Percentiles rank a stretch among this genome's conserved stretches.
phyloP scores from a whole-genome alignment of 1,140 invertebrate genomes.

The Limonius californicus region DNA sequence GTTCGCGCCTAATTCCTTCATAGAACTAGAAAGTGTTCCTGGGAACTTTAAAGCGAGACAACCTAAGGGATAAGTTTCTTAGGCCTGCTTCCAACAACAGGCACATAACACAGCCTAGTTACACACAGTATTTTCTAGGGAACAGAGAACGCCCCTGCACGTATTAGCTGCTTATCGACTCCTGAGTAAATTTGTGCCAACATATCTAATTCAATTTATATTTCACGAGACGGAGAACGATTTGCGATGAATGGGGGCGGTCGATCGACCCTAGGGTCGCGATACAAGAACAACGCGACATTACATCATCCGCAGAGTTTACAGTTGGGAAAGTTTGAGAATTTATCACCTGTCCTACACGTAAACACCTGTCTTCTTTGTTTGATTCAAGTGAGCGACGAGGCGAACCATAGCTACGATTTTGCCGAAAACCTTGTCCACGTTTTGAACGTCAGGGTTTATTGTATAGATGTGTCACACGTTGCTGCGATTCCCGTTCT shows the following conservation, averaged over 20 bases:
- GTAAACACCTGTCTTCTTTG: no score
- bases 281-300: neutral
- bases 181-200: constrained; percentile 12
- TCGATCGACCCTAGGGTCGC: neutral
- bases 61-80: neutral
- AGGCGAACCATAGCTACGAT: no score
- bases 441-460: no score
- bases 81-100: neutral
- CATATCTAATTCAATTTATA: constrained; percentile 15
- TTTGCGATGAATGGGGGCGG: neutral
- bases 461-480: no score
- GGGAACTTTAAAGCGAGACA: constrained; percentile 1
- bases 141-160: neutral
- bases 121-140: neutral
- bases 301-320: constrained; percentile 2
- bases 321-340: constrained; percentile 2
- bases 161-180: constrained; percentile 8
- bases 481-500: no score
- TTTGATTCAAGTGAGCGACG: no score
- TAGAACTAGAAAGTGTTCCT: neutral
- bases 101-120: neutral
- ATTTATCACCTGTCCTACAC: neutral
- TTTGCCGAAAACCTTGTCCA: no score
- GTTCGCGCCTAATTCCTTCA: no score
- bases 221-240: neutral